These are phyloP conservation scores for Montipora efflorescens DNA, from an alignment of 64 coral and sea anemone genomes.

Conservation along the genomic window DNA sequence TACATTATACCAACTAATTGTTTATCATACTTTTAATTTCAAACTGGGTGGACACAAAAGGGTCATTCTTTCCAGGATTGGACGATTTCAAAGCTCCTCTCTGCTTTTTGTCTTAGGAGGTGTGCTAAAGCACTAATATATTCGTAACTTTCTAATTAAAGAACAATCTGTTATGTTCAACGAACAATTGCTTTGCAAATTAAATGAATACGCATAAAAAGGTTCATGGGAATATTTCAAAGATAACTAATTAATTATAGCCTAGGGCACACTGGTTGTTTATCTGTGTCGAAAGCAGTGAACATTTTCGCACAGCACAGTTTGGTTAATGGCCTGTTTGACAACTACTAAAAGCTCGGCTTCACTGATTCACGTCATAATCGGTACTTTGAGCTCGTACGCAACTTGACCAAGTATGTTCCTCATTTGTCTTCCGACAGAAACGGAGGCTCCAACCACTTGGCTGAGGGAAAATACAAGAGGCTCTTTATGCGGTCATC, in stretches of 20 bases:
- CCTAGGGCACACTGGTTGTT: constrained; percentile 72
- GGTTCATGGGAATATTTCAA: constrained; percentile 59
- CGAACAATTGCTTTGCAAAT: constrained; percentile 96
- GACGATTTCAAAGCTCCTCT: constrained; percentile 46
- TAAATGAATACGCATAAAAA: constrained; percentile 90
- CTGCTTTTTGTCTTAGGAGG: constrained; percentile 58
- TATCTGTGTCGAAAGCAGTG: constrained; percentile 50
- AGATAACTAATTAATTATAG: constrained; percentile 84
- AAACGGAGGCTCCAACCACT: neutral
- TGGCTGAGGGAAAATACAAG: neutral
- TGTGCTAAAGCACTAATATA: constrained; percentile 84
- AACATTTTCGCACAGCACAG: neutral
- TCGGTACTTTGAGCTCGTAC: neutral
- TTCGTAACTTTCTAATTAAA: constrained; percentile 92
- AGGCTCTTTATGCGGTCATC: constrained; percentile 22
- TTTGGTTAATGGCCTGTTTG: constrained; percentile 49
- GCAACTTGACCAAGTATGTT: neutral
- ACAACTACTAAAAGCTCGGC: constrained; percentile 9
- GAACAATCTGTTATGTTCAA: constrained; percentile 87
- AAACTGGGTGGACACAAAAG: constrained; percentile 67
- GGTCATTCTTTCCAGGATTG: constrained; percentile 25
- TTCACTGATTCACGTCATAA: neutral
- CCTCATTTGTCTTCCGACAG: neutral
- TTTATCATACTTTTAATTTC: constrained; percentile 91
- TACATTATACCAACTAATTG: constrained; percentile 73